Evolutionary conservation across 2,888 invertebrate species (phyloP).

Genomic region (Prosapia bicincta): DNA sequence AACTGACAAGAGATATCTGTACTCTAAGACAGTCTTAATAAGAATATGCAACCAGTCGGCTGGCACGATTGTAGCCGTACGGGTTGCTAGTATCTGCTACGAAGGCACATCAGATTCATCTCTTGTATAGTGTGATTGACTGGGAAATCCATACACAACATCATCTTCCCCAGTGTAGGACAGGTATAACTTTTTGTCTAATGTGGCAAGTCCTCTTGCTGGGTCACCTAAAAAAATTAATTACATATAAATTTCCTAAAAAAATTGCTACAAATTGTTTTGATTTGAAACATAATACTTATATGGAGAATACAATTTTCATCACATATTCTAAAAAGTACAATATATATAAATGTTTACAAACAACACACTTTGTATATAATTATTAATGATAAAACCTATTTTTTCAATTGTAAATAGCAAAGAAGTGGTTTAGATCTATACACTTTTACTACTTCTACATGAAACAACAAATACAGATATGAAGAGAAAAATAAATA

Average conservation of each 20-base stretch:
- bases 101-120: background rate
- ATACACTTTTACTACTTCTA: no score
- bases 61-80: background rate
- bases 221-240: slow-evolving; percentile 48
- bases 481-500: no score
- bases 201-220: slow-evolving; percentile 60
- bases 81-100: background rate
- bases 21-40: background rate
- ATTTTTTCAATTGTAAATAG: no score
- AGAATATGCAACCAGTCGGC: background rate
- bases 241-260: background rate
- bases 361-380: no score
- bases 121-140: slow-evolving; percentile 30
- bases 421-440: no score
- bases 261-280: no score
- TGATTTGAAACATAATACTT: background rate
- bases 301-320: no score
- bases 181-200: slow-evolving; percentile 65
- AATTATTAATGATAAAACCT: no score
- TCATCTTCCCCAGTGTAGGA: slow-evolving; percentile 57
- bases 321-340: no score
- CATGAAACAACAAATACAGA: no score
- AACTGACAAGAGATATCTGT: background rate
- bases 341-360: no score
- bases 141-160: slow-evolving; percentile 53